Percentiles rank a stretch among this genome's conserved stretches.
Evolutionary conservation across 2,113 vertebrate genomes (phyloP).

Genomic region (Equus quagga): DNA sequence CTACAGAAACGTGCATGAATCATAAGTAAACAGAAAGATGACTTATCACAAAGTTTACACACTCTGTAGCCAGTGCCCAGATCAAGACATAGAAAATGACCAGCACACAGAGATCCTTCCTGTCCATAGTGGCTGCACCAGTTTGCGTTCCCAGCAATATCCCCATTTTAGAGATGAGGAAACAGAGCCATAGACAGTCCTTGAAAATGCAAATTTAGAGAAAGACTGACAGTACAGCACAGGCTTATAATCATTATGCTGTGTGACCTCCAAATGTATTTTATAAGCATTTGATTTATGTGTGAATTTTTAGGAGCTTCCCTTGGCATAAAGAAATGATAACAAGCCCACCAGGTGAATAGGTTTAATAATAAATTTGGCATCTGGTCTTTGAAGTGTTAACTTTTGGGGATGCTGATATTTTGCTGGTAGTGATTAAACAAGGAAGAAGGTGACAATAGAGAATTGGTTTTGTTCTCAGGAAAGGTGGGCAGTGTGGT

Average conservation of each 20-base stretch:
- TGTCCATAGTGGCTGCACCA: not conserved
- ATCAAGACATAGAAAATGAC: not conserved
- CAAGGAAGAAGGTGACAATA: not conserved
- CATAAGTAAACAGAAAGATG: not conserved
- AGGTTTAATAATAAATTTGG: not conserved
- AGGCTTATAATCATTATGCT: not conserved
- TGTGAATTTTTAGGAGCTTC: not conserved
- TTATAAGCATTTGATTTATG: not conserved
- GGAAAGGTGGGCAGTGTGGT: not conserved
- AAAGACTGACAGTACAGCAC: not conserved
- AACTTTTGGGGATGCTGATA: not conserved
- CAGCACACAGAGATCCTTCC: not conserved
- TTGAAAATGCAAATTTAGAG: not conserved
- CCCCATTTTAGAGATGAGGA: slow-evolving; percentile 9
- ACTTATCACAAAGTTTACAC: not conserved
- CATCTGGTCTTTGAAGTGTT: not conserved
- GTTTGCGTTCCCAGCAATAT: not conserved
- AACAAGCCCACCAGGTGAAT: not conserved
- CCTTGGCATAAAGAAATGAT: not conserved
- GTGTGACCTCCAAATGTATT: not conserved
- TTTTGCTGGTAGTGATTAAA: slow-evolving; percentile 11
- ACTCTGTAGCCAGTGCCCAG: not conserved
- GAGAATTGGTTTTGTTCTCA: not conserved
- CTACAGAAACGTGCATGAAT: not conserved
- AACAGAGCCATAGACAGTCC: not conserved